Evolutionary conservation across 2,888 invertebrate genomes (phyloP), one percentile per base, ranked within the genome.

Genomic region (Pyrrhosoma nymphula): DNA sequence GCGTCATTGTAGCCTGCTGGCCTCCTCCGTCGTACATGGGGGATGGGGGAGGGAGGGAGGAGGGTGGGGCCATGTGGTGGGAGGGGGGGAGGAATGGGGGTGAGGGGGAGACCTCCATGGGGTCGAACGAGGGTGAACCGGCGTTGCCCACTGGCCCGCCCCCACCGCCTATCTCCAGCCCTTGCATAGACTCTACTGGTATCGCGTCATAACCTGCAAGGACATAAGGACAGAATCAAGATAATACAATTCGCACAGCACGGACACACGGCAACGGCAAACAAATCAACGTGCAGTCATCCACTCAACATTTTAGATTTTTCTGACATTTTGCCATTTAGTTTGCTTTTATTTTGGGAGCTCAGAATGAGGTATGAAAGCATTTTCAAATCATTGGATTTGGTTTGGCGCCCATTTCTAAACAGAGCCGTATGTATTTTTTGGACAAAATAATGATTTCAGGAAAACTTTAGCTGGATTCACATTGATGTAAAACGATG

Each of bases 101-200:
- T 96, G 99, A 98, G 96, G 99, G 99, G 98, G 99, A 98, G 75
- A 97, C 97, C 97, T 99, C 99, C 98, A 99, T 98, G 95, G 98
- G 97, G 96, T 98, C 98, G 97, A 99, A 99, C 95, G 97, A 97
- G 96, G 97, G 97, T 63, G 96, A 96, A 90, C 47, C 47, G 47
- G 47, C 47, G 8, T 47, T 47, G 47, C 96, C 96, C 88, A 96
- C 96, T 95, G 97, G 97, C 47, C 98, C 98, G 30, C 95, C 95
- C 39, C 96, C 95, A 60, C 95, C 96, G 56, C 89, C 89, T 20
- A 93, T 93, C 93, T 99, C 99, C 96, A 99, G 97, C 96, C 99
- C 99, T 98, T 99, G 99, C 99, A 99, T 99, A 96, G 98, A 98
- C 97, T 99, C 99, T 98, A 99, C 98, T 98, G 99, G 99, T 98